Percentiles rank a stretch among this genome's conserved stretches.
These are phyloP conservation scores for Parapristionchus giblindavisi DNA, from an alignment of 2,888 invertebrate species.

Conservation along the genomic window DNA sequence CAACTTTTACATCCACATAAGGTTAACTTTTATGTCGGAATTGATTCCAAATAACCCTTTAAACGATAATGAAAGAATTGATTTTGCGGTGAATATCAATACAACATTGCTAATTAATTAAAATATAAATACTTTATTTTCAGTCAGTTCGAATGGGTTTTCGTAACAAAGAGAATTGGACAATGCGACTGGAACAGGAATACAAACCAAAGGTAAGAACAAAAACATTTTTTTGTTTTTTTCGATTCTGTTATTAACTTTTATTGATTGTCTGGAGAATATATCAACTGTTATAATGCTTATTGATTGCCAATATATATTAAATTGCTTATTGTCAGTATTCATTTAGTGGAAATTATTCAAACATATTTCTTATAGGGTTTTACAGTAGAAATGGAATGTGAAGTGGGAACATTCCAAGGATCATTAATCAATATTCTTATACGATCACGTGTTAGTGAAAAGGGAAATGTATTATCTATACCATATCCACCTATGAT, in stretches of 20 bases:
- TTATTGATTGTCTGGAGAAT: background rate
- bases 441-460: background rate
- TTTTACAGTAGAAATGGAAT: background rate
- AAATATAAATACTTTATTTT: background rate
- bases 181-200: background rate
- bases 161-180: background rate
- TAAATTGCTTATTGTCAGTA: too few species aligned
- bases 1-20: background rate
- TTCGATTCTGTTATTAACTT: too few species aligned
- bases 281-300: background rate
- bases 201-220: background rate
- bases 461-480: background rate
- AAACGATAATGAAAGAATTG: too few species aligned
- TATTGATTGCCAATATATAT: too few species aligned
- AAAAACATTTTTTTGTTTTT: background rate
- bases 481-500: background rate
- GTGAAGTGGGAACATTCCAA: background rate
- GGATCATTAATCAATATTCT: background rate
- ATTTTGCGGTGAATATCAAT: background rate
- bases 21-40: background rate
- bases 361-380: background rate
- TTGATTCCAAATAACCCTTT: too few species aligned
- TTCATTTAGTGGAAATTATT: background rate
- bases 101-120: background rate
- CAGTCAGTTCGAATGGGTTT: constrained; percentile 23